Percentiles rank a stretch among this genome's conserved stretches.
Conservation (phyloP, 1,140 invertebrate genomes). For the Sinonovacula constricta region DNA sequence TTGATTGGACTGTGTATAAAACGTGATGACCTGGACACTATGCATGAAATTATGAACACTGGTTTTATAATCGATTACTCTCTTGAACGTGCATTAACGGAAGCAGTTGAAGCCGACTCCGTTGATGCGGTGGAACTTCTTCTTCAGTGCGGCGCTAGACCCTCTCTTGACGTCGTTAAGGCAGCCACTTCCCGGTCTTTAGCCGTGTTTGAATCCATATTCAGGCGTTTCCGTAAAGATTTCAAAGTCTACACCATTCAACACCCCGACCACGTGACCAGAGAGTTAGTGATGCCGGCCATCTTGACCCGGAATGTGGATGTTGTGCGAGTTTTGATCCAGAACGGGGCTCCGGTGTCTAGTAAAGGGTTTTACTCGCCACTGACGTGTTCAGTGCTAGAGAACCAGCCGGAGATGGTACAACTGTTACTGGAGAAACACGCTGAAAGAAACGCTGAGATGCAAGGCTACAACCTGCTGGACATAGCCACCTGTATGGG, state of each 20-base stretch:
- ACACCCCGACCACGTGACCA: conserved; percentile 34
- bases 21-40: conserved; percentile 25
- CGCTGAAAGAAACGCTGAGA: conserved; percentile 14
- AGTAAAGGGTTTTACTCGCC: conserved; percentile 41
- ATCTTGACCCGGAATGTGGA: conserved; percentile 29
- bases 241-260: conserved; percentile 44
- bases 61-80: conserved; percentile 26
- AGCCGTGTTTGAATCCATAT: conserved; percentile 28
- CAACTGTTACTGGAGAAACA: conserved; percentile 30
- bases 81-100: conserved; percentile 18
- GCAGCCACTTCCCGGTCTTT: conserved; percentile 12
- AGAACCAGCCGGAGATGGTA: conserved; percentile 39
- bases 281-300: conserved; percentile 40
- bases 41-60: conserved; percentile 14
- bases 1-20: conserved; percentile 38
- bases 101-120: conserved; percentile 22
- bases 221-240: conserved; percentile 43
- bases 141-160: conserved; percentile 24
- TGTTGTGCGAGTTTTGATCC: conserved; percentile 18
- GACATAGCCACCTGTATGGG: conserved; percentile 40
- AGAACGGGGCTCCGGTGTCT: conserved; percentile 26
- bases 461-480: conserved; percentile 37
- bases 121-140: conserved; percentile 19
- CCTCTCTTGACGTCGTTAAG: conserved; percentile 35
- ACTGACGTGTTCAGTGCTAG: conserved; percentile 24